These are phyloP conservation scores for Nannoperca obscura DNA, from an alignment of 2,797 vertebrate species.

Conservation along the genomic window DNA sequence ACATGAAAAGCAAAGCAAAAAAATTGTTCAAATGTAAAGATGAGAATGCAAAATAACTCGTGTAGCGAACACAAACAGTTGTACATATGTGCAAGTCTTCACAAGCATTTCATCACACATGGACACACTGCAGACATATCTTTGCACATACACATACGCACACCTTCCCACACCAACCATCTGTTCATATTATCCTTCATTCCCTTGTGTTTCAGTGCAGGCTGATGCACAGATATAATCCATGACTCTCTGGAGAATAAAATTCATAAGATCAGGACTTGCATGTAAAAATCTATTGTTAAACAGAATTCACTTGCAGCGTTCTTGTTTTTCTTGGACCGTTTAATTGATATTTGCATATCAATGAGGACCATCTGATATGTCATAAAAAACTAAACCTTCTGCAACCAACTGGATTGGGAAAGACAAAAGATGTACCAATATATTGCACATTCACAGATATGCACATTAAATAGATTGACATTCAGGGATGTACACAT, in stretches of 20 bases:
- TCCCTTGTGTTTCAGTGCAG: constrained; percentile 16
- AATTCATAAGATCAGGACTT: constrained; percentile 28
- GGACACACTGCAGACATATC: constrained; percentile 21
- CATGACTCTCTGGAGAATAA: constrained; percentile 29
- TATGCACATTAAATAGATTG: neutral
- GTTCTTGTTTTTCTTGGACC: neutral
- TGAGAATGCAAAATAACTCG: constrained; percentile 3
- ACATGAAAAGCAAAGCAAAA: neutral
- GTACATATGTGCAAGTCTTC: constrained; percentile 1
- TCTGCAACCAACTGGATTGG: neutral
- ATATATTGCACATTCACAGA: neutral
- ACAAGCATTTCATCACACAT: constrained; percentile 38
- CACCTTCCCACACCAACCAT: constrained; percentile 55
- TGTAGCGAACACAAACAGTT: neutral
- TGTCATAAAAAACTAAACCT: neutral
- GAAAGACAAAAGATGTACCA: neutral
- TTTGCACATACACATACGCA: constrained; percentile 24
- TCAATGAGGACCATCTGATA: neutral
- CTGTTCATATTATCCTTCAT: constrained; percentile 41
- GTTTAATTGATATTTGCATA: neutral
- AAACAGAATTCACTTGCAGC: constrained; percentile 1
- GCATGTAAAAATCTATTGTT: neutral
- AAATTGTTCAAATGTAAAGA: neutral
- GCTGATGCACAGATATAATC: constrained; percentile 31
- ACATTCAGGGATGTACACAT: neutral